Conservation (phyloP, 2,888 invertebrate species). For the Lumbricus terrestris region DNA sequence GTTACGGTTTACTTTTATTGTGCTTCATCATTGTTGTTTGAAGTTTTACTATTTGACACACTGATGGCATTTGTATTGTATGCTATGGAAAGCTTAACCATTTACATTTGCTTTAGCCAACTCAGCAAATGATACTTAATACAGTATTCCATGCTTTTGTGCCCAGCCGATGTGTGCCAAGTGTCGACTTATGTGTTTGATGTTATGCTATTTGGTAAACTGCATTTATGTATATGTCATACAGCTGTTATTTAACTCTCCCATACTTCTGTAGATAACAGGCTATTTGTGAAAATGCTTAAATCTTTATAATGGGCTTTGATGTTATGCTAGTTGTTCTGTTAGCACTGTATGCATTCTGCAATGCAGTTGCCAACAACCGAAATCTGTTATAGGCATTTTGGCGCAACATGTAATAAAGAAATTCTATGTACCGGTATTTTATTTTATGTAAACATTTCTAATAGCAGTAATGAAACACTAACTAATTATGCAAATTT, state of each 20-base stretch:
- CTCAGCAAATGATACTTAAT: background rate
- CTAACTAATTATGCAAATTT: background rate
- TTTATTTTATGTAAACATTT: background rate
- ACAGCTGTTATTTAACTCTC: background rate
- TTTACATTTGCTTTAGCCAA: background rate
- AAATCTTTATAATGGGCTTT: background rate
- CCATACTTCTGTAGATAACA: background rate
- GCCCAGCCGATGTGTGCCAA: background rate
- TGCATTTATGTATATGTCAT: background rate
- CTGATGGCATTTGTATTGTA: background rate
- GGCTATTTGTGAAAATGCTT: background rate
- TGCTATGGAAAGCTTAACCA: background rate
- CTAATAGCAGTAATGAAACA: background rate
- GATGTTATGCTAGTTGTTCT: background rate
- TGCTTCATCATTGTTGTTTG: background rate
- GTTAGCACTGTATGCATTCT: background rate
- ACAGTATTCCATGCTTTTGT: background rate
- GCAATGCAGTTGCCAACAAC: background rate
- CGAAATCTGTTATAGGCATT: background rate
- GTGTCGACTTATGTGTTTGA: background rate
- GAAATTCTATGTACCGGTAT: background rate
- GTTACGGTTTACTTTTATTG: background rate
- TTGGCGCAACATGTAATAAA: background rate
- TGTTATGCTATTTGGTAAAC: background rate
- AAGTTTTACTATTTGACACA: background rate